phyloP scores from a whole-genome alignment of 2,113 vertebrate genomes.

The Cromileptes altivelis region DNA sequence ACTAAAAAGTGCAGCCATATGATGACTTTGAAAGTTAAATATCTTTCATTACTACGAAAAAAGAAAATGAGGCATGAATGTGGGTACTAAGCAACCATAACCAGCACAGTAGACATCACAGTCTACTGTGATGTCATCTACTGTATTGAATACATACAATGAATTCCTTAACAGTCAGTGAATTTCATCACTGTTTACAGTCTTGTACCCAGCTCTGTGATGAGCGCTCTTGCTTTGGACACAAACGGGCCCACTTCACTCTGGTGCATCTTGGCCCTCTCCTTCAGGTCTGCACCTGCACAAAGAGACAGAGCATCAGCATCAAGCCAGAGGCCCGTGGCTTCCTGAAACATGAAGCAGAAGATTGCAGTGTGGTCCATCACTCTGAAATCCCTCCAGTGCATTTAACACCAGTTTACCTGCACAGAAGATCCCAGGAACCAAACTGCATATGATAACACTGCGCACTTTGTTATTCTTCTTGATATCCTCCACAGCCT shows the following conservation, averaged over 20 bases:
- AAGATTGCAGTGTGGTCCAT: not conserved
- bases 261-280: constrained; percentile 95
- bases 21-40: not conserved
- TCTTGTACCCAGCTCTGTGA: constrained; percentile 93
- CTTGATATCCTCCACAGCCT: constrained; percentile 93
- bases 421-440: constrained; percentile 98
- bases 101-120: not conserved
- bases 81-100: too few species aligned
- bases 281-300: constrained; percentile 97
- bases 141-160: not conserved
- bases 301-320: constrained; percentile 8
- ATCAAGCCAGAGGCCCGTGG: not conserved
- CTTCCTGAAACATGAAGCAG: not conserved
- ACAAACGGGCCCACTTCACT: constrained; percentile 97
- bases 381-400: not conserved
- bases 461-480: constrained; percentile 94
- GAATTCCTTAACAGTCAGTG: rapidly evolving
- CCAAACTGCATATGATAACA: constrained; percentile 94
- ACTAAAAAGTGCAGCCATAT: too few species aligned
- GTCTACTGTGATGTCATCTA: not conserved
- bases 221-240: constrained; percentile 91
- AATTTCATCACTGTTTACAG: not conserved
- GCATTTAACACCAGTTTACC: constrained; percentile 80
- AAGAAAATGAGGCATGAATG: not conserved
- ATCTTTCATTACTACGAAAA: not conserved